phyloP scores from a whole-genome alignment of 2,888 invertebrate species.

The Glyphotaelius pellucidus region DNA sequence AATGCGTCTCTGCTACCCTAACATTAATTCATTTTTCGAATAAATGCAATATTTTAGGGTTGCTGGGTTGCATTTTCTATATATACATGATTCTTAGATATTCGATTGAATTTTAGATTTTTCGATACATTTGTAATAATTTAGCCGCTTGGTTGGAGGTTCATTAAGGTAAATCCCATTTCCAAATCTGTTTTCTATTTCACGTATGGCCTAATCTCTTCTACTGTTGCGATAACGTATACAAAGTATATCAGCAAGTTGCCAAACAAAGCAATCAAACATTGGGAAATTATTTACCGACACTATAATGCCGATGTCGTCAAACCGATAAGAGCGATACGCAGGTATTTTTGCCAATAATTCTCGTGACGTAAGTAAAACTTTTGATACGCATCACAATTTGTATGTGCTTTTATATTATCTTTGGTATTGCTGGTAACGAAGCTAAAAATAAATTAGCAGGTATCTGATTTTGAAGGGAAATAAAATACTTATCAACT shows the following conservation, averaged over 20 bases:
- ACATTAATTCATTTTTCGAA: too few species aligned
- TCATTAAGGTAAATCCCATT: neutral
- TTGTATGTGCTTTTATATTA: neutral
- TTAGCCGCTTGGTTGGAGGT: neutral
- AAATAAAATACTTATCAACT: neutral
- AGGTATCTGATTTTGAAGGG: neutral
- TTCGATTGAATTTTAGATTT: neutral
- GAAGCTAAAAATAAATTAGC: neutral
- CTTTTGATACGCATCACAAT: neutral
- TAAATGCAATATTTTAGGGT: too few species aligned
- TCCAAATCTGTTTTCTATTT: neutral
- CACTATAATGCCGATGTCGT: neutral
- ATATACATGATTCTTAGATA: neutral
- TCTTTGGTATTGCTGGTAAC: neutral
- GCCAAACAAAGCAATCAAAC: neutral
- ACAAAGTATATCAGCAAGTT: neutral
- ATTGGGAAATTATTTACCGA: neutral
- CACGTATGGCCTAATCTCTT: neutral
- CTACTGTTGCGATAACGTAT: neutral
- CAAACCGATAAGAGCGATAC: neutral
- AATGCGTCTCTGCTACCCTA: too few species aligned
- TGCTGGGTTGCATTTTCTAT: too few species aligned
- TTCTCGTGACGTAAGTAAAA: neutral
- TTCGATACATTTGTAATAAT: neutral
- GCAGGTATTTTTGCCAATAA: neutral